Conservation (phyloP, 2,888 invertebrate species). For the Pachydiplax longipennis region DNA sequence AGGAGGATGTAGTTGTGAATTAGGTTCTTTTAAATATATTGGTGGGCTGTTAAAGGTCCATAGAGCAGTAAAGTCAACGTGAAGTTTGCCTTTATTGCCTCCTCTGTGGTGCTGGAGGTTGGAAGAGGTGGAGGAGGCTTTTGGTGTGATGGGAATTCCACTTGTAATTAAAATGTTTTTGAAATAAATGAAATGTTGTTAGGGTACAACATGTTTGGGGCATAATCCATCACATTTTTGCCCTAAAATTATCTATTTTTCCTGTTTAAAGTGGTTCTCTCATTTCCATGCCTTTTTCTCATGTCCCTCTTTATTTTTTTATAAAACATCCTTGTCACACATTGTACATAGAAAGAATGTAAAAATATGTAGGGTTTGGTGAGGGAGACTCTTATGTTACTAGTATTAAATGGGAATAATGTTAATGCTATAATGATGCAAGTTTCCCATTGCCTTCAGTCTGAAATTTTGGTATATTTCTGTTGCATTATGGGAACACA, state of each 20-base stretch:
- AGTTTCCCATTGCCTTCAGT: conserved; percentile 1
- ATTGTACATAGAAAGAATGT: conserved; percentile 36
- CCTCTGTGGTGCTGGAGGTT: conserved; percentile 44
- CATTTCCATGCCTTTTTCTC: conserved; percentile 44
- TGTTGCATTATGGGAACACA: neutral
- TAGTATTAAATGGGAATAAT: conserved; percentile 41
- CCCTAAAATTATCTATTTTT: neutral
- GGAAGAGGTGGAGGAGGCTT: conserved; percentile 43
- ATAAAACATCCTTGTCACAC: conserved; percentile 18
- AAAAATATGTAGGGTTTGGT: conserved; percentile 36
- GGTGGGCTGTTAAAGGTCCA: conserved; percentile 2
- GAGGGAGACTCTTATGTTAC: conserved; percentile 22
- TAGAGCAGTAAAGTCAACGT: conserved; percentile 20
- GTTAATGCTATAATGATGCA: conserved; percentile 7
- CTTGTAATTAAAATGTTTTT: conserved; percentile 32
- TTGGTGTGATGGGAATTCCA: conserved; percentile 43
- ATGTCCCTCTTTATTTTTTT: conserved; percentile 44
- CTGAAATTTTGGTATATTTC: neutral
- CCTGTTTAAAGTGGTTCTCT: conserved; percentile 39
- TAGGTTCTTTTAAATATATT: neutral
- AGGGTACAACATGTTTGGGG: neutral
- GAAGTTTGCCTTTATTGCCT: conserved; percentile 38
- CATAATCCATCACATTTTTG: neutral
- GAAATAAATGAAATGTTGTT: neutral
- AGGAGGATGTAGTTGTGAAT: conserved; percentile 23